Base-by-base conservation (phyloP, 2,113 vertebrate genomes). In the Periophthalmus modestus region DNA sequence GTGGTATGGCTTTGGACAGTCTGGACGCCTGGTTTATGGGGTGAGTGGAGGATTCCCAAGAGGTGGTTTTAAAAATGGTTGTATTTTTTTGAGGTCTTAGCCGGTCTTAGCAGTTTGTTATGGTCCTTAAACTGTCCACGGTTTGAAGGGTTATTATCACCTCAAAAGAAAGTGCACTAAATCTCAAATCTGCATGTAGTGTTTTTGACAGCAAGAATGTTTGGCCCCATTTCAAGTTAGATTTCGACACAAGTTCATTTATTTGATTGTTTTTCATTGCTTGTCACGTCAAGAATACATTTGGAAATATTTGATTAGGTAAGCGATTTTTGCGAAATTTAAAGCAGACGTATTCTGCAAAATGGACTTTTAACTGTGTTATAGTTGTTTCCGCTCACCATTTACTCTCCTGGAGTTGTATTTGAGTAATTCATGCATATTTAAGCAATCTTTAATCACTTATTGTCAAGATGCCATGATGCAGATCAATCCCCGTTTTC, bases 11-110 rank as follows among this genome's bases (percentile, higher is more conserved):
- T 9, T 34, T 24, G 7, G 59, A 62, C 28, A 7, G 7, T 18
- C 59, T 7, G 24, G 14, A 34, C 23, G 81, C 73, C 72, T 68
- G 67, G 66, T 88, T 89, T 79, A 84, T 54, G 69, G 78, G 66
- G 4, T 87, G 84, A 79, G 83, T 50, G 68, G 66, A 67, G 89
- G 66, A 77, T 79, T 14, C 83, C 82, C 77, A 74, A 48, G n/a
- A 73, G 72, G 58, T 55, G 66, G n/a, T 13, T 0, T 21, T 21
- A 23, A 23, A 23, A 57, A 57, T 23, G n/a, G 7, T 12, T 59
- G 12, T 28, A 24, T 62, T 69, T 66, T 52, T 65, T 54, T n/a
- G 15, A 19, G 24, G 65, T 43, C 34, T 39, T 43, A 63, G 21
- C 2, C 16, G 34, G 65, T 36, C 16, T n/a, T 63, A 55, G 16